Percentiles rank a stretch among this genome's conserved stretches.
Evolutionary conservation across 2,888 invertebrate species (phyloP).

Genomic region (Eumacrocentrus americanus): DNA sequence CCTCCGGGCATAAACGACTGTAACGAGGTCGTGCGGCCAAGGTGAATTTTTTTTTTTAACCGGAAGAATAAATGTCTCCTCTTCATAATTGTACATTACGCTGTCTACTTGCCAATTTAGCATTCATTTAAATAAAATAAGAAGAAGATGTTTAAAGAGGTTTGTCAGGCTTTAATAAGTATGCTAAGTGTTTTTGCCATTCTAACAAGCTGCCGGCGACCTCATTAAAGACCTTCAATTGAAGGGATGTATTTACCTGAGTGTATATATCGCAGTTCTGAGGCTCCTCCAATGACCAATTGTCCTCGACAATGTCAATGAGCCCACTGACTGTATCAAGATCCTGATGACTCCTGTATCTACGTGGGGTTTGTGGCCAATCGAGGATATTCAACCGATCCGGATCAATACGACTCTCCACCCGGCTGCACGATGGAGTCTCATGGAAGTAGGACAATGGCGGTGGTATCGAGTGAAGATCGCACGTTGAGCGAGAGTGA

Average conservation of each 20-base stretch:
- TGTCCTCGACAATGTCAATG: slow-evolving; percentile 59
- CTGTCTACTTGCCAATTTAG: background rate
- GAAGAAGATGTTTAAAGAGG: too few relatives aligned
- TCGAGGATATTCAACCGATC: slow-evolving; percentile 57
- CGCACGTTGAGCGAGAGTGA: slow-evolving; percentile 54
- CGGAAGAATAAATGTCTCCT: background rate
- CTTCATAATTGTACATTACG: background rate
- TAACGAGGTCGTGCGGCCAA: background rate
- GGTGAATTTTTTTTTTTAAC: background rate
- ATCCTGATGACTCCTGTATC: slow-evolving; percentile 56
- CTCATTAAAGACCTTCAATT: background rate
- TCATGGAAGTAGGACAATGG: slow-evolving; percentile 48
- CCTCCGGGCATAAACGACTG: background rate
- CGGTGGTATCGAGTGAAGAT: slow-evolving; percentile 51
- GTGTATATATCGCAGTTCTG: slow-evolving; percentile 58
- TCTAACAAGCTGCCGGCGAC: too few relatives aligned
- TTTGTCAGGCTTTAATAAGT: too few relatives aligned
- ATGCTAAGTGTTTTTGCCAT: too few relatives aligned
- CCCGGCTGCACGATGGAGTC: slow-evolving; percentile 41
- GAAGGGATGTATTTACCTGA: too few relatives aligned
- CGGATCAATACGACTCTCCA: slow-evolving; percentile 41
- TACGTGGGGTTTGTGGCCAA: slow-evolving; percentile 54
- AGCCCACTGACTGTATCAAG: slow-evolving; percentile 57
- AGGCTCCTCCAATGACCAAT: slow-evolving; percentile 53
- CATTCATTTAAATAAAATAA: background rate